Base-by-base conservation (phyloP, 1,140 invertebrate genomes). In the Drepana arcuata region DNA sequence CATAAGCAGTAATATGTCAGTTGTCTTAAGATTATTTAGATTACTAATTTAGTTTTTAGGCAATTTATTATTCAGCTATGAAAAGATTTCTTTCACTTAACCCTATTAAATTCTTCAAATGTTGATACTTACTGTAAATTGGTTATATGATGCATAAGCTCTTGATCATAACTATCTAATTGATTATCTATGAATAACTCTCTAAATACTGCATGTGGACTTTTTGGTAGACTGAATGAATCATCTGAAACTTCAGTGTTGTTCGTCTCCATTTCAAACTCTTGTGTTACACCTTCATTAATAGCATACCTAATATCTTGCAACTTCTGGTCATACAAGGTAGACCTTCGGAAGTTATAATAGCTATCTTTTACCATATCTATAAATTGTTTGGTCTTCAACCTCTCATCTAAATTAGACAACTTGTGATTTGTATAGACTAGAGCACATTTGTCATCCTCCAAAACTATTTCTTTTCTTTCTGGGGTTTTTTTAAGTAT, bases 351-450 rank as follows among this genome's bases (percentile, higher is more conserved):
- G 67, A 84, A 84, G 50, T 80, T 82, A 36, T 81, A 80, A 46
- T 84, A 84, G 52, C 83, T 84, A 11, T 84, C 74, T 48, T 80
- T 83, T 2, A 84, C 66, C 49, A 68, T 62, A 40, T 81, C 67
- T 27, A 82, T 61, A 27, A 64, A 64, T 26, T 72, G 50, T 55
- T 73, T 77, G 2, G 65, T 72, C 45, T 68, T 81, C 33, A 79
- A 61, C 32, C 37, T 70, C 16, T 78, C 44, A 45, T 81, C 67
- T n/a, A 77, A 18, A 32, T 63, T 56, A 12, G 70, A 37, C 16
- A 83, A 57, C 49, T 66, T 49, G 30, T 82, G 60, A 29, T 64
- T 69, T 14, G 77, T 79, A 41, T 70, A 84, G 29, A 84, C 51
- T 16, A 85, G 53, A 14, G 77, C 73, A 69, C 72, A 75, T 48